Evolutionary conservation across 2,888 invertebrate species (phyloP).

Genomic region (Euphydryas editha): DNA sequence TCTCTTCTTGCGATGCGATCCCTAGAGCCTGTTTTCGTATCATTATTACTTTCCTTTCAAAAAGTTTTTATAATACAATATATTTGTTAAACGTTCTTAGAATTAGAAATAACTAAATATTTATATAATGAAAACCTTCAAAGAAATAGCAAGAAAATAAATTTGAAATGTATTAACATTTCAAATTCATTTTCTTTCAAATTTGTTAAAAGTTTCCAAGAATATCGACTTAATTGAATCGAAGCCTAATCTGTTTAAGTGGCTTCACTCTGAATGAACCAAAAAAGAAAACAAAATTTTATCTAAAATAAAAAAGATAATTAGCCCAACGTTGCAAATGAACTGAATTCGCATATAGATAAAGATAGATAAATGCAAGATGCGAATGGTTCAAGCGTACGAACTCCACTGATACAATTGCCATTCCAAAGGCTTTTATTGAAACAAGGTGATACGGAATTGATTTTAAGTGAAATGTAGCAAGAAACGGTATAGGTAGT

Average conservation of each 20-base stretch:
- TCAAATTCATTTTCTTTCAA: no score
- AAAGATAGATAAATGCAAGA: constrained; percentile 16
- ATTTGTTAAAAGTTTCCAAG: neutral
- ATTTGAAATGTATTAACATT: no score
- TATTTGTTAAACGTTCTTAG: neutral
- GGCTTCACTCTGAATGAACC: neutral
- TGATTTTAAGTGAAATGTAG: constrained; percentile 45
- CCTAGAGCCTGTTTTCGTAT: constrained; percentile 58
- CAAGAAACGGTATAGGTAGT: constrained; percentile 47
- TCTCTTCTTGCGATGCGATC: constrained; percentile 70
- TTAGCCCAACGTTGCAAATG: neutral
- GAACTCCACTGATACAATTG: constrained; percentile 41
- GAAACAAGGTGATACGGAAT: constrained; percentile 43
- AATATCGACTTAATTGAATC: neutral
- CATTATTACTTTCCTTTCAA: constrained; percentile 42
- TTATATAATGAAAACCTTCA: neutral
- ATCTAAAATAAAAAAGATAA: neutral
- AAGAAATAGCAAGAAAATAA: neutral
- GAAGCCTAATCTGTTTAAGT: neutral
- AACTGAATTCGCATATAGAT: constrained; percentile 4
- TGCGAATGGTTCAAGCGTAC: constrained; percentile 39
- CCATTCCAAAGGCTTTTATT: constrained; percentile 41
- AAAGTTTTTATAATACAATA: neutral
- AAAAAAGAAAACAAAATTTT: neutral
- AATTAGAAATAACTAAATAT: neutral